phyloP scores from a whole-genome alignment of 2,113 vertebrate species.

The Amblyopsis rosae region DNA sequence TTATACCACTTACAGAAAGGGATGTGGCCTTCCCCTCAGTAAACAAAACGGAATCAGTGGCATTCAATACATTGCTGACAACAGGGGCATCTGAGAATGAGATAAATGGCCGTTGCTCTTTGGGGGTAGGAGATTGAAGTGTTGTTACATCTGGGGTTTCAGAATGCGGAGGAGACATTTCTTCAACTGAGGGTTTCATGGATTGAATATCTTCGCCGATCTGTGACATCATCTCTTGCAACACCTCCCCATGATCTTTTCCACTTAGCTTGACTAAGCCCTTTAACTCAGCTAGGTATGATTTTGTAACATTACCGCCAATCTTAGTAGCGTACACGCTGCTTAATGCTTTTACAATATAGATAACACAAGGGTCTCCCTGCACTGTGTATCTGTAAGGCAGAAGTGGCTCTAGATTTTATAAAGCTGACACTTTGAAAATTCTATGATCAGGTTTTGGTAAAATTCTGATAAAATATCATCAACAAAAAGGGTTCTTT shows the following conservation, averaged over 20 bases:
- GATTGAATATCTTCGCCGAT: conserved; percentile 13
- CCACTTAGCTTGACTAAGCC: conserved; percentile 1
- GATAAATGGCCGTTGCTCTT: neutral
- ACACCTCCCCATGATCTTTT: conserved; percentile 6
- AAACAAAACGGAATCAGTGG: neutral
- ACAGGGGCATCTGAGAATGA: neutral
- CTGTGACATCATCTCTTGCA: conserved; percentile 21
- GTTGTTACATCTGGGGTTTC: conserved; percentile 3
- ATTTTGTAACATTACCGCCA: neutral
- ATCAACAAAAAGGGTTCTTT: neutral
- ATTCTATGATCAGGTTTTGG: neutral
- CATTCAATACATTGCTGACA: neutral
- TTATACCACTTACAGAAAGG: conserved; percentile 14
- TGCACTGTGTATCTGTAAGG: neutral
- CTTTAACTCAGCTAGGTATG: neutral
- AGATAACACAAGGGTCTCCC: neutral
- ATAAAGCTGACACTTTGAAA: neutral
- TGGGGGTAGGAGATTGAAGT: neutral
- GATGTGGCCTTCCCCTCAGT: conserved; percentile 5
- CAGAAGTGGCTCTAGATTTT: neutral
- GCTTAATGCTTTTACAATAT: neutral
- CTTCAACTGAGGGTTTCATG: neutral
- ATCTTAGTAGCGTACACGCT: neutral
- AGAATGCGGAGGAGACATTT: neutral
- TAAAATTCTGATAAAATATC: neutral